phyloP scores from a whole-genome alignment of 2,888 invertebrate genomes.

The Habrosyne pyritoides region DNA sequence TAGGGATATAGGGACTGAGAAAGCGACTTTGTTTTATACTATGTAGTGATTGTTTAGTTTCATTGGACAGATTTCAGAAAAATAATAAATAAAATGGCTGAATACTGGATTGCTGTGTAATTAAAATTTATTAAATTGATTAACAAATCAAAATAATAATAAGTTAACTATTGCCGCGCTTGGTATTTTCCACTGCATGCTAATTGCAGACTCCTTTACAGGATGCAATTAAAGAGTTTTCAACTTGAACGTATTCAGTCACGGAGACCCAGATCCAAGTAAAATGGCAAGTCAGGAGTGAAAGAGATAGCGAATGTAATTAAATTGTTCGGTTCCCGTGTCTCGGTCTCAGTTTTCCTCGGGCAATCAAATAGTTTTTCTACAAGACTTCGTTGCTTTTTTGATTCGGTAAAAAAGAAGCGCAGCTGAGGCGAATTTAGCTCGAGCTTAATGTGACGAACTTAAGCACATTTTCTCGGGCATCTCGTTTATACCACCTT shows the following conservation, averaged over 20 bases:
- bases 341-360: constrained; percentile 49
- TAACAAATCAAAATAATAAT: constrained; percentile 4
- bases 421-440: constrained; percentile 36
- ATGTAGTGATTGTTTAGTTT: too few relatives aligned
- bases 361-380: constrained; percentile 65
- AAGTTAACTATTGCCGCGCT: constrained; percentile 13
- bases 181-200: constrained; percentile 56
- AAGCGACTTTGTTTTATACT: too few relatives aligned
- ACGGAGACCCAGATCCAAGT: constrained; percentile 37
- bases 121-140: too few relatives aligned
- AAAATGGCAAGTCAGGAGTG: constrained; percentile 53
- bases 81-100: too few relatives aligned
- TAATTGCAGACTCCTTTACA: constrained; percentile 62
- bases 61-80: too few relatives aligned
- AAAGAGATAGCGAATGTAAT: constrained; percentile 67
- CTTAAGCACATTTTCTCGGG: constrained; percentile 10
- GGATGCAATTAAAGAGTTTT: constrained; percentile 69
- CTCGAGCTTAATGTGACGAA: constrained; percentile 31
- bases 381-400: constrained; percentile 50
- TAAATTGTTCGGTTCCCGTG: constrained; percentile 68
- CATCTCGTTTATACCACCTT: constrained; percentile 4
- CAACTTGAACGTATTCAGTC: constrained; percentile 52
- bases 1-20: too few relatives aligned
- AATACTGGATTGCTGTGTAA: too few relatives aligned
- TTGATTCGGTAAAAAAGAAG: constrained; percentile 44